Conservation (phyloP, 1,140 invertebrate species). For the Aphaenogaster floridana region DNA sequence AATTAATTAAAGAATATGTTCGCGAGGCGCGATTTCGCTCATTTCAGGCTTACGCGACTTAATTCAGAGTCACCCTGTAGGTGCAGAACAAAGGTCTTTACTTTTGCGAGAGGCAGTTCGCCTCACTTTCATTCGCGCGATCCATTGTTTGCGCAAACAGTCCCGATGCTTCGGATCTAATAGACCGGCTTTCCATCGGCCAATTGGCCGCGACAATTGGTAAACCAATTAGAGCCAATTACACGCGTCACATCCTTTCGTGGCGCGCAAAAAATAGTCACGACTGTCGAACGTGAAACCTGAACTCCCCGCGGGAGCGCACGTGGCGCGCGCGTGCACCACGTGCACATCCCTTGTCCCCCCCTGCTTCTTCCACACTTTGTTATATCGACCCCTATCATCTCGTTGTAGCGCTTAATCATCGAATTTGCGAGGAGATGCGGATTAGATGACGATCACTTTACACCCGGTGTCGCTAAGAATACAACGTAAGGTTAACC, state of each 20-base stretch:
- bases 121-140: conserved; percentile 17
- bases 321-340: conserved; percentile 46
- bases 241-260: conserved; percentile 48
- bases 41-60: not conserved
- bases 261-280: conserved; percentile 43
- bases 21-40: not conserved
- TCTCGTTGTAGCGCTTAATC: conserved; percentile 11
- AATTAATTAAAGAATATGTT: not conserved
- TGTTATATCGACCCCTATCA: not conserved
- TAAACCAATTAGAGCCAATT: conserved; percentile 63
- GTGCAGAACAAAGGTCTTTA: not conserved
- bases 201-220: conserved; percentile 56
- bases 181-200: conserved; percentile 40
- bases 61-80: not conserved
- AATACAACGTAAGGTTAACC: not conserved
- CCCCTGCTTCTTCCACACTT: not conserved
- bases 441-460: conserved; percentile 35
- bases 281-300: conserved; percentile 53
- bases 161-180: conserved; percentile 9
- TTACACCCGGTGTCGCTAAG: not conserved
- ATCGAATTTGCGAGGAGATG: conserved; percentile 22
- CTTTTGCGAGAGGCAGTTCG: not conserved
- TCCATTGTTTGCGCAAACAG: conserved; percentile 44
- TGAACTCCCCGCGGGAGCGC: conserved; percentile 18
- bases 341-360: not conserved